These are phyloP conservation scores for Parnassius smintheus DNA, from an alignment of 2,888 invertebrate genomes.

Conservation along the genomic window DNA sequence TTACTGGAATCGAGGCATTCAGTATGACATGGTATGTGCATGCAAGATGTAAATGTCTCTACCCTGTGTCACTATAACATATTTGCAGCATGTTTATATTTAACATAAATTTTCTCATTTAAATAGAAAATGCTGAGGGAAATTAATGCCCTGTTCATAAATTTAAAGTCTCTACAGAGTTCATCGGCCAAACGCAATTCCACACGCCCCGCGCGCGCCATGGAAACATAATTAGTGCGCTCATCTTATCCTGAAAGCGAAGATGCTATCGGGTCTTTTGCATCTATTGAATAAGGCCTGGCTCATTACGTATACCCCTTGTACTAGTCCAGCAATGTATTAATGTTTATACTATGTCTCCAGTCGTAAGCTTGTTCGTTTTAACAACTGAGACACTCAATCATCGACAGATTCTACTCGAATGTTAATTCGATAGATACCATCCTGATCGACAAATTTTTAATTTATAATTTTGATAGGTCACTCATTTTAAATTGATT, in stretches of 20 bases:
- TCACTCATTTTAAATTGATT: too few relatives aligned
- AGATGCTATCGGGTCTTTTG: constrained; percentile 48
- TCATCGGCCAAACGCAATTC: constrained; percentile 68
- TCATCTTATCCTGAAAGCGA: constrained; percentile 55
- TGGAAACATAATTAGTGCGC: constrained; percentile 77
- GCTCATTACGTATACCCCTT: constrained; percentile 19
- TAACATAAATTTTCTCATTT: too few relatives aligned
- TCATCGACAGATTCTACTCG: constrained; percentile 34
- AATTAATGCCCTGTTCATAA: constrained; percentile 35
- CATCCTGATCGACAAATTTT: constrained; percentile 34
- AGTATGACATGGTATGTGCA: too few relatives aligned
- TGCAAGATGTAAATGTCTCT: too few relatives aligned
- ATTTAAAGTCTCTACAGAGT: constrained; percentile 39
- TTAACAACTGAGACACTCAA: constrained; percentile 29
- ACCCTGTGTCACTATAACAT: too few relatives aligned
- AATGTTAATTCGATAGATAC: constrained; percentile 41
- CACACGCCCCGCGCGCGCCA: constrained; percentile 64
- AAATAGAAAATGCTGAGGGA: not conserved
- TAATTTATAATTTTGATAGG: not conserved
- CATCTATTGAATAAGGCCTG: constrained; percentile 47
- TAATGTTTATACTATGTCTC: constrained; percentile 8
- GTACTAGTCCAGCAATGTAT: constrained; percentile 35
- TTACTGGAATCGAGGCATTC: too few relatives aligned
- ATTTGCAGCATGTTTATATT: too few relatives aligned
- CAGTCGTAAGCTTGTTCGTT: constrained; percentile 5